Conservation (phyloP, 2,797 vertebrate genomes). For the Lepilemur septentrionalis region DNA sequence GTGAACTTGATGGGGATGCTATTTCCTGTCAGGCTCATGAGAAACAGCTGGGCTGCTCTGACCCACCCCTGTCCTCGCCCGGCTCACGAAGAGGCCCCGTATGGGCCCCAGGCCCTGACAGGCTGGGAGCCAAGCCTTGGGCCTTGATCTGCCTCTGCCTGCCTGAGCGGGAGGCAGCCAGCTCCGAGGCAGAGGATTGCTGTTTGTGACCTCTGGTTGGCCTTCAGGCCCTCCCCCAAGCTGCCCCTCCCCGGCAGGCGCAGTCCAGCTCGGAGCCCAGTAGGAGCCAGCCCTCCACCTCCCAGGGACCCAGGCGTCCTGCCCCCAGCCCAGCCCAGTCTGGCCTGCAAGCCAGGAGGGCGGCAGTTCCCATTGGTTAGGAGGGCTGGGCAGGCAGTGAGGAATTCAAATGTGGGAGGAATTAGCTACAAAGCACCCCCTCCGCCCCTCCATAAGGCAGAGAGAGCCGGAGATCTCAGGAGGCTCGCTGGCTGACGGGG, state of each 20-base stretch:
- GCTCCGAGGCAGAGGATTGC: slow-evolving; percentile 19
- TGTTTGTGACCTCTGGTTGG: slow-evolving; percentile 45
- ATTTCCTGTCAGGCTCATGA: slow-evolving; percentile 82
- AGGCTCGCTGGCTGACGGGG: background rate
- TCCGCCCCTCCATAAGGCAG: slow-evolving; percentile 26
- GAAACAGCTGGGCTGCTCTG: slow-evolving; percentile 75
- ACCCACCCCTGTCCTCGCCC: slow-evolving; percentile 60
- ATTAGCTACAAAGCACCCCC: slow-evolving; percentile 59
- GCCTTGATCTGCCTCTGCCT: slow-evolving; percentile 14
- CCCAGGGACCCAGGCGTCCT: slow-evolving; percentile 69
- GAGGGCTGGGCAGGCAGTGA: slow-evolving; percentile 62
- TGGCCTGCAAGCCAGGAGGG: slow-evolving; percentile 60
- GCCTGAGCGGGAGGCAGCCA: background rate
- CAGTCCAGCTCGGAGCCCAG: slow-evolving; percentile 37
- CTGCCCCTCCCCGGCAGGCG: slow-evolving; percentile 35
- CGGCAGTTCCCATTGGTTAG: slow-evolving; percentile 69
- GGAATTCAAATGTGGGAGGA: slow-evolving; percentile 80
- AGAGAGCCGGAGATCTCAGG: slow-evolving; percentile 58
- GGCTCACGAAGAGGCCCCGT: slow-evolving; percentile 38
- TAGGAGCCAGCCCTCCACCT: slow-evolving; percentile 58
- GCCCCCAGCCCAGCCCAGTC: slow-evolving; percentile 64
- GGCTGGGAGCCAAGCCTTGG: slow-evolving; percentile 45
- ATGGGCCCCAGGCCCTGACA: slow-evolving; percentile 37
- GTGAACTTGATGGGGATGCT: slow-evolving; percentile 76
- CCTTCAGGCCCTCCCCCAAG: slow-evolving; percentile 17